Evolutionary conservation across 2,113 vertebrate species (phyloP).

Genomic region (Osmerus mordax): DNA sequence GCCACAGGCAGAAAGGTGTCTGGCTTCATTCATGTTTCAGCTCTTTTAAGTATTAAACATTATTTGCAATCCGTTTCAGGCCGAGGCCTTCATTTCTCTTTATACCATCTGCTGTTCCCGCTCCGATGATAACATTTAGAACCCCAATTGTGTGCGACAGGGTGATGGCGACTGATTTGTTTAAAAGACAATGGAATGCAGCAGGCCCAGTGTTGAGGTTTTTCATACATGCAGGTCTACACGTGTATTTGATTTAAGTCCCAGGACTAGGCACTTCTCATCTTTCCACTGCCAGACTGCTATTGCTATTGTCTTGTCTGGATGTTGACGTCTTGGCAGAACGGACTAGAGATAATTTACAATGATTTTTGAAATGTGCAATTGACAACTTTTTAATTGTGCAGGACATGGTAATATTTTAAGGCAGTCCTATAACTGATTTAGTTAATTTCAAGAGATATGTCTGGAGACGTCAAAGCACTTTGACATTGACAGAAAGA

Average conservation of each 20-base stretch:
- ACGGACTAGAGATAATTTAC: background rate
- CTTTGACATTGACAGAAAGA: background rate
- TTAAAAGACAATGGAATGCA: constrained; percentile 22
- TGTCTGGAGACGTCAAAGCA: background rate
- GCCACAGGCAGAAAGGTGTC: background rate
- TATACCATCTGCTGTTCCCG: constrained; percentile 52
- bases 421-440: background rate
- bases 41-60: constrained; percentile 40
- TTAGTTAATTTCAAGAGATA: no score
- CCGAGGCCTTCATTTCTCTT: constrained; percentile 44
- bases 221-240: background rate
- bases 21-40: constrained; percentile 16
- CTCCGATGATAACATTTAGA: constrained; percentile 10
- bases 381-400: background rate
- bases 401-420: background rate
- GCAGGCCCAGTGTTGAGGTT: background rate
- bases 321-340: constrained; percentile 35
- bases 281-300: background rate
- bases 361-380: background rate
- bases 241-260: constrained; percentile 49
- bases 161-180: constrained; percentile 25
- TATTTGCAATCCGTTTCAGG: constrained; percentile 39
- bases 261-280: constrained; percentile 13
- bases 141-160: constrained; percentile 18
- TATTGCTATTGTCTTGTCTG: constrained; percentile 37